A percentile compares a stretch with the other conserved stretches of the same genome.
Conservation (phyloP, 2,888 invertebrate species). For the Malacosoma neustria region DNA sequence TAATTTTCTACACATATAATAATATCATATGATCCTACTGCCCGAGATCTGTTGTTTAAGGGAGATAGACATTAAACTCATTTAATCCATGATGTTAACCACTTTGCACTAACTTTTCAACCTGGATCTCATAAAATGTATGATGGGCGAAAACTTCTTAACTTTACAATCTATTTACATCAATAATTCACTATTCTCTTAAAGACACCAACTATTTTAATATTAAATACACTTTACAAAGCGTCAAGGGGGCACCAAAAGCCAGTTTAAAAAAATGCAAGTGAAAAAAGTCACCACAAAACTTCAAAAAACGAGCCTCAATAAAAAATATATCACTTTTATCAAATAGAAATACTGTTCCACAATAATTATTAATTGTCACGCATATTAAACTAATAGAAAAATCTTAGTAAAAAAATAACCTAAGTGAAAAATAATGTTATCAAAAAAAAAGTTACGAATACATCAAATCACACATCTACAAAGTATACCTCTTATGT, state of each 20-base stretch:
- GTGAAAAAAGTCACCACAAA: slow-evolving; percentile 10
- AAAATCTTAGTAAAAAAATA: slow-evolving; percentile 31
- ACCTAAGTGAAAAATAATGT: slow-evolving; percentile 27
- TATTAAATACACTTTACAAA: slow-evolving; percentile 31
- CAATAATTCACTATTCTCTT: slow-evolving; percentile 33
- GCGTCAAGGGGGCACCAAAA: slow-evolving; percentile 10
- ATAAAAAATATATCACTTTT: slow-evolving; percentile 54
- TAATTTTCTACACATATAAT: too few species aligned
- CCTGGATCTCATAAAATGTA: slow-evolving; percentile 20
- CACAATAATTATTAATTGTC: slow-evolving; percentile 33
- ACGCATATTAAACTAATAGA: slow-evolving; percentile 34
- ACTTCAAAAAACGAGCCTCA: slow-evolving; percentile 43
- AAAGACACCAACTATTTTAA: slow-evolving; percentile 40
- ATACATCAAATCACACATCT: slow-evolving; percentile 54
- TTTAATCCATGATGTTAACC: not conserved
- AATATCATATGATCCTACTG: too few species aligned
- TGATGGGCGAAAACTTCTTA: slow-evolving; percentile 26
- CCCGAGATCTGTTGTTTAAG: too few species aligned
- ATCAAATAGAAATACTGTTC: slow-evolving; percentile 46
- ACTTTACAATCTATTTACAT: slow-evolving; percentile 41
- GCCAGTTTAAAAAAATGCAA: slow-evolving; percentile 10
- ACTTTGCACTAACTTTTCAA: slow-evolving; percentile 12
- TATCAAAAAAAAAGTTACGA: slow-evolving; percentile 39
- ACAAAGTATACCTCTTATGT: slow-evolving; percentile 41
- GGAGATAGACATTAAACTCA: too few species aligned